phyloP scores from a whole-genome alignment of 2,113 vertebrate genomes.

The Syngnathus floridae region DNA sequence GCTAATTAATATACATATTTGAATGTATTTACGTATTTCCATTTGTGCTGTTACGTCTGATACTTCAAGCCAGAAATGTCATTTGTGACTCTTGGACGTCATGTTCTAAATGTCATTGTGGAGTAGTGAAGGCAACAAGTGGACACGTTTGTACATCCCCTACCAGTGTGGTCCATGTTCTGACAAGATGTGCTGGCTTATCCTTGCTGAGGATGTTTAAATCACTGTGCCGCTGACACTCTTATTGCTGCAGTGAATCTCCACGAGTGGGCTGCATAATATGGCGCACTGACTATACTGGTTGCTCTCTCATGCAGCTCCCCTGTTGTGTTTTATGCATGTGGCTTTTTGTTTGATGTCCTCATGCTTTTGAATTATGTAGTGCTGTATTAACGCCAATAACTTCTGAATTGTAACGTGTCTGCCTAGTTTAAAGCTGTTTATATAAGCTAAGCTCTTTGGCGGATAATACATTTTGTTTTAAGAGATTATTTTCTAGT shows the following conservation, averaged over 20 bases:
- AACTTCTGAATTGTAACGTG: not conserved
- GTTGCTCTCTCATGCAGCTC: not conserved
- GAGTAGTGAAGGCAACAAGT: not conserved
- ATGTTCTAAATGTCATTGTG: not conserved
- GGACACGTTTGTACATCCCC: not conserved
- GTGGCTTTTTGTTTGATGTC: conserved; percentile 8
- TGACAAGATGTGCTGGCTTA: not conserved
- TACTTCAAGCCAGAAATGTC: no score
- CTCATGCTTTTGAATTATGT: conserved; percentile 6
- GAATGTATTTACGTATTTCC: no score
- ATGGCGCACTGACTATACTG: no score
- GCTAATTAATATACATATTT: no score
- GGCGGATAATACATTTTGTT: not conserved
- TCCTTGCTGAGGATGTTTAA: not conserved
- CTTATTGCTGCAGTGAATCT: conserved; percentile 1
- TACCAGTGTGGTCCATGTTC: not conserved
- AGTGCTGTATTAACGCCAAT: not conserved
- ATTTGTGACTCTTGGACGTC: no score
- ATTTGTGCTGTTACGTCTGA: no score
- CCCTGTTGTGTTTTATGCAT: conserved; percentile 6
- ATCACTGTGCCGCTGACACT: conserved; percentile 2
- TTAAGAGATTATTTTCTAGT: not conserved
- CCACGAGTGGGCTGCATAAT: not conserved
- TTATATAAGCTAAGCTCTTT: conserved; percentile 1
- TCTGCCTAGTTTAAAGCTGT: not conserved